phyloP scores from a whole-genome alignment of 2,888 invertebrate genomes.

The Horisme vitalbata region DNA sequence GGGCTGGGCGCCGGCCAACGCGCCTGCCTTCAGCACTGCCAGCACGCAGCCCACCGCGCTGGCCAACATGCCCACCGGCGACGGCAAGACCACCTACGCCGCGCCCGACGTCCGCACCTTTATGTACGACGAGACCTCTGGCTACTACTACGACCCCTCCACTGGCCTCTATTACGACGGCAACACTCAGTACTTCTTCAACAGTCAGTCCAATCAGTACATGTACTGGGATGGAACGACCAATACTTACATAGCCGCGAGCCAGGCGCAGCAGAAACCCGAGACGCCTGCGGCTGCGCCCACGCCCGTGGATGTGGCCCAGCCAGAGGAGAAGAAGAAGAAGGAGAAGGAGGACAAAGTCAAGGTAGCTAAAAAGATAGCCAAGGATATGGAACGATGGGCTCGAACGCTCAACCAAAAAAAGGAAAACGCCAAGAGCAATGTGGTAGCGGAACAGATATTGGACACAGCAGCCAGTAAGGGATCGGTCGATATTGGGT shows the following conservation, averaged over 20 bases:
- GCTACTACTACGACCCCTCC: slow-evolving; percentile 96
- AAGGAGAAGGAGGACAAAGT: slow-evolving; percentile 95
- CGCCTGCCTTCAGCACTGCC: slow-evolving; percentile 70
- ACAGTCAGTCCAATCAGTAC: slow-evolving; percentile 94
- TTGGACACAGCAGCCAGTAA: slow-evolving; percentile 79
- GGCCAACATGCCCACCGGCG: slow-evolving; percentile 81
- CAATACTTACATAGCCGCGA: slow-evolving; percentile 84
- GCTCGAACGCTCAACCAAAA: slow-evolving; percentile 98
- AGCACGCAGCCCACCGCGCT: slow-evolving; percentile 65
- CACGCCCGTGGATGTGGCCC: slow-evolving; percentile 58
- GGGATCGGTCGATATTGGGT: slow-evolving; percentile 96
- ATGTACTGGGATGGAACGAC: slow-evolving; percentile 96
- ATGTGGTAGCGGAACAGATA: slow-evolving; percentile 73
- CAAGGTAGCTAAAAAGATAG: slow-evolving; percentile 98
- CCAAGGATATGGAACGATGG: slow-evolving; percentile 94
- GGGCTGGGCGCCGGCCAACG: slow-evolving; percentile 80
- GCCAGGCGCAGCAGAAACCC: slow-evolving; percentile 62
- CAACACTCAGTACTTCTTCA: slow-evolving; percentile 97
- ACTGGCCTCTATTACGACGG: slow-evolving; percentile 98
- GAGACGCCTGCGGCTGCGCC: slow-evolving; percentile 57
- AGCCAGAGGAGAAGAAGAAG: slow-evolving; percentile 85
- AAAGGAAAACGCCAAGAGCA: slow-evolving; percentile 86
- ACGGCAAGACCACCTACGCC: slow-evolving; percentile 86
- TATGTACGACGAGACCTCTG: slow-evolving; percentile 96
- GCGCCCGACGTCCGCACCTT: slow-evolving; percentile 95